Evolutionary conservation across 2,888 invertebrate species (phyloP), one percentile per base, ranked within the genome.

Genomic region (Pycnomerus fuliginosus): DNA sequence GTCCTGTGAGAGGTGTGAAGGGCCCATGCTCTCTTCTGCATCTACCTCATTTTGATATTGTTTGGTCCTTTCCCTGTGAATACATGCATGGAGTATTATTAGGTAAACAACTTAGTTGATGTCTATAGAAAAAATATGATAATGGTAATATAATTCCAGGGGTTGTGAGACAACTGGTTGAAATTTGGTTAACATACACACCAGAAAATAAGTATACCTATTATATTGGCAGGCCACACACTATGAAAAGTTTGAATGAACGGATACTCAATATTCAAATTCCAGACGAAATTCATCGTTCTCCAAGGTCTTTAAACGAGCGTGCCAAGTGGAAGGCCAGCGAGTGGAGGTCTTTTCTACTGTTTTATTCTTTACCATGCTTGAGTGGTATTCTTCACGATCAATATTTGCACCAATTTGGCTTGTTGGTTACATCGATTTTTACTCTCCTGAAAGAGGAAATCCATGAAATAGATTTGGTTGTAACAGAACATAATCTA

Each of bases 71-170:
- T 4, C 25, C 25, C 8, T 12, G 4, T 3, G 25, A 25, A 4
- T 25, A 25, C 10, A 25, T 25, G 25, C 25, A 25, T 12, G 25
- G 25, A 4, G 11, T 25, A 10, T n/a, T n/a, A n/a, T n/a, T n/a
- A n/a, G n/a, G n/a, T n/a, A n/a, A n/a, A n/a, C n/a, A n/a, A n/a
- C n/a, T n/a, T n/a, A n/a, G n/a, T n/a, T n/a, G n/a, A n/a, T n/a
- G n/a, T n/a, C n/a, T n/a, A n/a, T n/a, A n/a, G n/a, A n/a, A n/a
- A n/a, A n/a, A n/a, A n/a, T n/a, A n/a, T n/a, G n/a, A n/a, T n/a
- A n/a, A n/a, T n/a, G n/a, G n/a, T n/a, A n/a, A n/a, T n/a, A n/a
- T n/a, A n/a, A 8, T 25, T 8, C 11, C 11, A 3, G 25, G 25
- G 4, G 25, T 25, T 8, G 25, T 25, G 7, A 25, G 11, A 10